Evolutionary conservation across 2,888 invertebrate species (phyloP).

Genomic region (Erebia ligea): DNA sequence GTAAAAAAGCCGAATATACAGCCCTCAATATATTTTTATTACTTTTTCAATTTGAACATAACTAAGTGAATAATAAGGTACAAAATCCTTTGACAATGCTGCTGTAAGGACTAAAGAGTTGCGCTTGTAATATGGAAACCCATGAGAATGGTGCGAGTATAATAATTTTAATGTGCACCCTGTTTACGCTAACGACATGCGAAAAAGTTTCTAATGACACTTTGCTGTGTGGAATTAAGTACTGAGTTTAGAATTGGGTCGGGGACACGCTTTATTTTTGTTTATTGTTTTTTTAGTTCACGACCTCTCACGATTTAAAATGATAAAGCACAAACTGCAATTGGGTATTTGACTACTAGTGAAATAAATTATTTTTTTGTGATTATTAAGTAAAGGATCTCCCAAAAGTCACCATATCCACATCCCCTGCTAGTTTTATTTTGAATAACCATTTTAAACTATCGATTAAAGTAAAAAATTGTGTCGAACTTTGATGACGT

Average conservation of each 20-base stretch:
- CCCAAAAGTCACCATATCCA: too few relatives aligned
- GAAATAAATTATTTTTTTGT: too few relatives aligned
- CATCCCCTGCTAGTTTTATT: too few relatives aligned
- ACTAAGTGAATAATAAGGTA: background rate
- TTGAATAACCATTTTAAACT: too few relatives aligned
- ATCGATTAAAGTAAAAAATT: too few relatives aligned
- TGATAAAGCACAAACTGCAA: background rate
- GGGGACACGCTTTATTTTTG: background rate
- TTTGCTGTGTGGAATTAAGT: conserved; percentile 12
- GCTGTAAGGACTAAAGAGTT: background rate
- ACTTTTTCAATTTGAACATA: background rate
- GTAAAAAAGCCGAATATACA: background rate
- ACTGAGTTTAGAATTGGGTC: conserved; percentile 4
- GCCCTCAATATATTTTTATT: background rate
- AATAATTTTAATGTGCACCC: conserved; percentile 40
- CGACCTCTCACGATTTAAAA: background rate
- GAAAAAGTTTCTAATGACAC: conserved; percentile 40
- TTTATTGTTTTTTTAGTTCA: background rate
- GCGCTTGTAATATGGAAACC: background rate
- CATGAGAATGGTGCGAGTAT: conserved; percentile 33
- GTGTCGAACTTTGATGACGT: too few relatives aligned
- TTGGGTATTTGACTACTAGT: too few relatives aligned
- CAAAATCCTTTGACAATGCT: background rate
- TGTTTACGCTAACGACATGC: conserved; percentile 42
- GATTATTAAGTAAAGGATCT: too few relatives aligned